These are phyloP conservation scores for Choloepus hoffmanni DNA, from an alignment of 2,113 vertebrate species.

Conservation along the genomic window DNA sequence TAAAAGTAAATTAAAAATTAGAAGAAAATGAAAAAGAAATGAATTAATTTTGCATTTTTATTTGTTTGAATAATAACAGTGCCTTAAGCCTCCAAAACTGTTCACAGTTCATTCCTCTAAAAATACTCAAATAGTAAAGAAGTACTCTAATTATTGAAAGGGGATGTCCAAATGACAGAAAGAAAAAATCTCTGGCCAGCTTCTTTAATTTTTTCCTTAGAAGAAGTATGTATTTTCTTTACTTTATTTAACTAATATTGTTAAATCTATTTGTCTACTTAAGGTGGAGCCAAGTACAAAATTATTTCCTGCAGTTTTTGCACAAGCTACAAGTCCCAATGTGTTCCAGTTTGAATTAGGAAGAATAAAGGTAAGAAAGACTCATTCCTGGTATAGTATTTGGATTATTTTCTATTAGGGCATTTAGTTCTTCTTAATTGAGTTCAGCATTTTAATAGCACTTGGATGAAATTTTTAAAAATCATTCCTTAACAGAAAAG, in stretches of 20 bases:
- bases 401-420: neutral
- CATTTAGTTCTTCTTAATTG: neutral
- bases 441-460: neutral
- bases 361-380: constrained; percentile 92
- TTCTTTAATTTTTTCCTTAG: neutral
- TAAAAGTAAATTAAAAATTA: neutral
- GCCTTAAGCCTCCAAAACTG: too few relatives aligned
- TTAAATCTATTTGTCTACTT: constrained; percentile 5
- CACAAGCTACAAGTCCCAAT: constrained; percentile 96
- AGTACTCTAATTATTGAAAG: neutral
- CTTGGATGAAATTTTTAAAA: neutral
- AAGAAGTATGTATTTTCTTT: neutral
- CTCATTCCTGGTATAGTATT: neutral
- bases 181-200: neutral
- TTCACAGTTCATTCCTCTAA: too few relatives aligned
- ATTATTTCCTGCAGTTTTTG: constrained; percentile 97
- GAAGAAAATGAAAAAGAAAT: neutral
- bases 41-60: neutral
- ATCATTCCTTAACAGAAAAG: neutral
- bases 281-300: constrained; percentile 98
- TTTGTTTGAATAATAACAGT: neutral
- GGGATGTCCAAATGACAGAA: neutral
- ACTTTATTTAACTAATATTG: constrained; percentile 81
- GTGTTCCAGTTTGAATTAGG: constrained; percentile 98
- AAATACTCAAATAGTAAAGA: neutral